Percentiles rank a stretch among this genome's conserved stretches.
Conservation (phyloP, 2,113 vertebrate species). For the Ginglymostoma cirratum region DNA sequence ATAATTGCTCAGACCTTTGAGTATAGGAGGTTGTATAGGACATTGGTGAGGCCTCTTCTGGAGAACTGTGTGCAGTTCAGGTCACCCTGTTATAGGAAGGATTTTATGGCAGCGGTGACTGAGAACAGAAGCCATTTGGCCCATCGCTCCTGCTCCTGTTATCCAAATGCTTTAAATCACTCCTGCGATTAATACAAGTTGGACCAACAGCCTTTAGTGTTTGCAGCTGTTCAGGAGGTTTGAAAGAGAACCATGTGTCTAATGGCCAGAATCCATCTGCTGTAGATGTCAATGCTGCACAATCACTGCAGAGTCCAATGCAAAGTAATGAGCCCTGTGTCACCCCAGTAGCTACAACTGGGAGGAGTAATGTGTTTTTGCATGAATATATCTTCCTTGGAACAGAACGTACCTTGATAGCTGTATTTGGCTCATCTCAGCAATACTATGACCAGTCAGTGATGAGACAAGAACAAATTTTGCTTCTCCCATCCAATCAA, state of each 20-base stretch:
- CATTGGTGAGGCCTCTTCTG: no score
- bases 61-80: no score
- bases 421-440: background rate
- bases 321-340: background rate
- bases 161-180: background rate
- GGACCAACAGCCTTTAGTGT: background rate
- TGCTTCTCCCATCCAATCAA: background rate
- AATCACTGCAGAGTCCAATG: background rate
- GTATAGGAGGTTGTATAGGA: no score
- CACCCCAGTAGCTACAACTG: background rate
- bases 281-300: background rate
- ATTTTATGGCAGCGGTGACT: background rate
- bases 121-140: background rate
- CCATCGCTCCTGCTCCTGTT: no score
- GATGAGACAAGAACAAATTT: background rate
- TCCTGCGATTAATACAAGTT: background rate
- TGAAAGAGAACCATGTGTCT: background rate
- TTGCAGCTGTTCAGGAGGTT: background rate
- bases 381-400: background rate
- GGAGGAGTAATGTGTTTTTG: background rate
- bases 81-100: no score
- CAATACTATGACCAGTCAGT: background rate
- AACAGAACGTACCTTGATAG: background rate
- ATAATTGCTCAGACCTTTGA: no score
- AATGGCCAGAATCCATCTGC: background rate